Evolutionary conservation across 64 coral and sea anemone genomes (phyloP).

Genomic region (Porites lutea): DNA sequence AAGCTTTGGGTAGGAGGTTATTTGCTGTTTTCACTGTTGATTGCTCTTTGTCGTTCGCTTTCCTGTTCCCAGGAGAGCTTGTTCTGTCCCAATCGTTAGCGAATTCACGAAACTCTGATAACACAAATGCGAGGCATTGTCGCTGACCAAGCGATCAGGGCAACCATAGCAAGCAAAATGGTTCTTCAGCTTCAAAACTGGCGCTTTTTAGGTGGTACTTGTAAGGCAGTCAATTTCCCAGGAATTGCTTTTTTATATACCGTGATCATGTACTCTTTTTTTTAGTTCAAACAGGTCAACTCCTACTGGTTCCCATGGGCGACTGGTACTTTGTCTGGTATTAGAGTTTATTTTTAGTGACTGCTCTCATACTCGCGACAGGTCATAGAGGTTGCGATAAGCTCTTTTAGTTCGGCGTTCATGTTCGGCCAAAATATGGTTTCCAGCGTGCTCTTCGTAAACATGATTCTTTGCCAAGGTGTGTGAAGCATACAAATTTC

Average conservation of each 20-base stretch:
- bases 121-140: neutral
- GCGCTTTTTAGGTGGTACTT: neutral
- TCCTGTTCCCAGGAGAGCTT: neutral
- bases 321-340: neutral
- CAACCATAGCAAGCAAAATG: too few relatives aligned
- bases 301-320: neutral
- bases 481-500: too few relatives aligned
- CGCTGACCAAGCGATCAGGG: neutral
- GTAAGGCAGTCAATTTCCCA: neutral
- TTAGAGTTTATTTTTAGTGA: neutral
- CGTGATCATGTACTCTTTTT: neutral
- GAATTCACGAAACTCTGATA: conserved; percentile 3
- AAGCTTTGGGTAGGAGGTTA: neutral
- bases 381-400: neutral
- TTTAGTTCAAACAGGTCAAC: too few relatives aligned
- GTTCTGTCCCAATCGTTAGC: neutral
- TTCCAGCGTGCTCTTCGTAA: too few relatives aligned
- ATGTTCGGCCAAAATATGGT: conserved; percentile 3
- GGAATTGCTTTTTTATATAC: neutral
- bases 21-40: neutral
- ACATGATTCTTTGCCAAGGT: too few relatives aligned
- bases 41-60: neutral
- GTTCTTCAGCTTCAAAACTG: neutral
- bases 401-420: neutral
- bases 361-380: neutral